Evolutionary conservation across 2,113 vertebrate species (phyloP).

Genomic region (Nycticebus coucang): DNA sequence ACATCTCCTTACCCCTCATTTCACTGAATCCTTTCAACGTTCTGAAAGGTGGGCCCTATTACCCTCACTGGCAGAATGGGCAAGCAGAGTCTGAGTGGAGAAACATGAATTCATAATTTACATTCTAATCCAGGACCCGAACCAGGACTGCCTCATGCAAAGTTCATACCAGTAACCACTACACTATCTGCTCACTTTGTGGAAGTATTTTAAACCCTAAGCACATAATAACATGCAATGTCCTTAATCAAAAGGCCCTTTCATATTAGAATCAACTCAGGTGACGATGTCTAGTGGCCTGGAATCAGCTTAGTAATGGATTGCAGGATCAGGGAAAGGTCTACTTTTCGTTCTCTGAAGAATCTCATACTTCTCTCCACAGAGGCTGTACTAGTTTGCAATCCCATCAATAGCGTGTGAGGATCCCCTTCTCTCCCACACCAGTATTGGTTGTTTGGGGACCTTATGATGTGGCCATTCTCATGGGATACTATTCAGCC

Average conservation of each 20-base stretch:
- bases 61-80: neutral
- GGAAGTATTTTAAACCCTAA: neutral
- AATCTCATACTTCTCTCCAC: too few relatives aligned
- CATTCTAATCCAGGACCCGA: neutral
- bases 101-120: neutral
- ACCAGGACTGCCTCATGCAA: neutral
- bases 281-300: neutral
- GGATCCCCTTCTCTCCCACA: too few relatives aligned
- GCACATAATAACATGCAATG: neutral
- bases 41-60: neutral
- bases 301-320: neutral
- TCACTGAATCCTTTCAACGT: neutral
- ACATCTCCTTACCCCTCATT: rapidly evolving
- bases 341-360: too few relatives aligned
- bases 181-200: neutral
- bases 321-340: too few relatives aligned
- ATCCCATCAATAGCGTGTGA: too few relatives aligned
- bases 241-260: neutral
- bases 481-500: too few relatives aligned
- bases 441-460: too few relatives aligned
- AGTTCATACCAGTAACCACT: neutral
- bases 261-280: too few relatives aligned
- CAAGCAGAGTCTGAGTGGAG: neutral
- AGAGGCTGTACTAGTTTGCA: too few relatives aligned
- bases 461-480: too few relatives aligned